phyloP scores from a whole-genome alignment of 2,797 vertebrate genomes.

The Brachyalestes nurse region DNA sequence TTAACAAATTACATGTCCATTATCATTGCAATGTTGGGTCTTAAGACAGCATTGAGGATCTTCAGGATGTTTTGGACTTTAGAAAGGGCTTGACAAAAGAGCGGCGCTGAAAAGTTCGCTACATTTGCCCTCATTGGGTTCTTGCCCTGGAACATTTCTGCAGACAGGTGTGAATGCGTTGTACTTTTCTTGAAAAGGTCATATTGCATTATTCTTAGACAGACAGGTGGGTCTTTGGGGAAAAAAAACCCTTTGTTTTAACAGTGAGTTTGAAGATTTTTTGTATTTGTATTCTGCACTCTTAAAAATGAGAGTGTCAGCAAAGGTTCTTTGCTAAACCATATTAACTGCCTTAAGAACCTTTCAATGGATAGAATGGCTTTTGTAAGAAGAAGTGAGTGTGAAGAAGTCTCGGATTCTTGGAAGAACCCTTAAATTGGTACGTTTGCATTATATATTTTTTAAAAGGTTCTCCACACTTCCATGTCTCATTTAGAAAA shows the following conservation, averaged over 20 bases:
- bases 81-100: not conserved
- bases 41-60: not conserved
- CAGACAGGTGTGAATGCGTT: not conserved
- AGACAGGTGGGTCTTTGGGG: slow-evolving; percentile 1
- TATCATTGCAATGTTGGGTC: not conserved
- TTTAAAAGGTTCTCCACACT: too few relatives aligned
- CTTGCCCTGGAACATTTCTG: not conserved
- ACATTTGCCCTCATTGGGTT: not conserved
- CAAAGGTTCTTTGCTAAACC: too few relatives aligned
- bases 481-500: too few relatives aligned
- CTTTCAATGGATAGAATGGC: too few relatives aligned
- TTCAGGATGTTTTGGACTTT: not conserved
- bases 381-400: too few relatives aligned
- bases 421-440: too few relatives aligned
- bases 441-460: too few relatives aligned
- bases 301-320: too few relatives aligned
- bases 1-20: too few relatives aligned
- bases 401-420: too few relatives aligned
- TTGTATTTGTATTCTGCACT: too few relatives aligned
- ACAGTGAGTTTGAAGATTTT: not conserved
- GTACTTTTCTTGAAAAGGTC: slow-evolving; percentile 9
- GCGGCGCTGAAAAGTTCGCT: slow-evolving; percentile 4
- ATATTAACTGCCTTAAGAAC: too few relatives aligned
- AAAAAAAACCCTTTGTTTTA: slow-evolving; percentile 1
- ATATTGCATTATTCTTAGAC: slow-evolving; percentile 10